Evolutionary conservation across 2,113 vertebrate genomes (phyloP).

Genomic region (Holacanthus passer): DNA sequence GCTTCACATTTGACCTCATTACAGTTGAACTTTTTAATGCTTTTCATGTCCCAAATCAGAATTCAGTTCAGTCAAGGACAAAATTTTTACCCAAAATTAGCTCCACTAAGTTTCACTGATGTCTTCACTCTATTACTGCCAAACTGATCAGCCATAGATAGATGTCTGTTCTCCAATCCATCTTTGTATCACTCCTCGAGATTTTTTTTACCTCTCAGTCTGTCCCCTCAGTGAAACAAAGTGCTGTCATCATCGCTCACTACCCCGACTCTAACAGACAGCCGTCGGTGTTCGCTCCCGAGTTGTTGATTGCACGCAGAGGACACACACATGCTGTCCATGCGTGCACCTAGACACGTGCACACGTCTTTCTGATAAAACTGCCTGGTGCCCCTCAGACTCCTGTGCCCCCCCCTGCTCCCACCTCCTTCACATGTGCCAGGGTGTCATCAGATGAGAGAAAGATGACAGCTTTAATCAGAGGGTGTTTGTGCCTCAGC

Average conservation of each 20-base stretch:
- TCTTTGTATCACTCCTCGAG: slow-evolving; percentile 36
- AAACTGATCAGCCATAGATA: slow-evolving; percentile 27
- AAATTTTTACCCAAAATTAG: not conserved
- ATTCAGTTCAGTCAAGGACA: not conserved
- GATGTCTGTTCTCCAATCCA: not conserved
- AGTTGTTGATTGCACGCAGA: slow-evolving; percentile 54
- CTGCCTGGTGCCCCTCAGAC: slow-evolving; percentile 32
- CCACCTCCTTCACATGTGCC: slow-evolving; percentile 46
- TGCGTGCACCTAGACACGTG: not conserved
- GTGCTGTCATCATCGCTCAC: slow-evolving; percentile 13
- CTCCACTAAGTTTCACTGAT: not conserved
- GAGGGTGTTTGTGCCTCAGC: slow-evolving; percentile 67
- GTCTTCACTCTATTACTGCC: not conserved
- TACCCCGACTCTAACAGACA: slow-evolving; percentile 19
- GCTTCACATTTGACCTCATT: slow-evolving; percentile 7
- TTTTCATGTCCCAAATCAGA: slow-evolving; percentile 7
- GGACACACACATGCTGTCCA: not conserved
- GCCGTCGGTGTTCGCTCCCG: slow-evolving; percentile 1
- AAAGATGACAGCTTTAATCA: slow-evolving; percentile 77
- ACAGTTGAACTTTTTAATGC: not conserved
- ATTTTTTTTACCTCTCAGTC: slow-evolving; percentile 62
- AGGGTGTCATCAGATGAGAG: slow-evolving; percentile 60
- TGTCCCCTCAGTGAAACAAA: slow-evolving; percentile 38
- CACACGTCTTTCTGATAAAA: slow-evolving; percentile 23
- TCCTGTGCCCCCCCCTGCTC: slow-evolving; percentile 34